Conservation (phyloP, 2,113 vertebrate species). For the Hoplias malabaricus region DNA sequence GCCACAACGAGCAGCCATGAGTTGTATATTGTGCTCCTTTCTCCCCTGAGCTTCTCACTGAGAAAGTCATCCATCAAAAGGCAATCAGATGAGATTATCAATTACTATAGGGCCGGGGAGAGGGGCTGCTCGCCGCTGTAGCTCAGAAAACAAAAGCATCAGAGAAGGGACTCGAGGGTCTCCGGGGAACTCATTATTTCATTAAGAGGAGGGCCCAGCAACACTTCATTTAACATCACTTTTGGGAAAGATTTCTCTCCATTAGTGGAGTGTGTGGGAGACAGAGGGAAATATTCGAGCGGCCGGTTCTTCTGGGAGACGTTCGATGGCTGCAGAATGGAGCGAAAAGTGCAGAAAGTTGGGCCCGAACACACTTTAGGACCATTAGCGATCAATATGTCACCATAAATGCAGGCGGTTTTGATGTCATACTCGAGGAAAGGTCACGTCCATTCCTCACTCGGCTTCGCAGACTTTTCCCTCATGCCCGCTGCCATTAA, state of each 20-base stretch:
- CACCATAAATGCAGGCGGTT: background rate
- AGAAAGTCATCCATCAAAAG: conserved; percentile 55
- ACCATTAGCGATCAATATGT: conserved; percentile 13
- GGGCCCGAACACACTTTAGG: background rate
- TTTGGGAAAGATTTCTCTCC: conserved; percentile 28
- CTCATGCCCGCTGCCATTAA: background rate
- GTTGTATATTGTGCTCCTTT: conserved; percentile 31
- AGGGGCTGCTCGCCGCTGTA: conserved; percentile 33
- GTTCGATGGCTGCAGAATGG: conserved; percentile 1
- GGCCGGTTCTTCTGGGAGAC: background rate
- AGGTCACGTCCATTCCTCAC: background rate
- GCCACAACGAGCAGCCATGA: conserved; percentile 11
- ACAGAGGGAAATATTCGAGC: conserved; percentile 8
- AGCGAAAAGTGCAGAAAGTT: background rate
- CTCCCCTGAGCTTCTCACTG: conserved; percentile 41
- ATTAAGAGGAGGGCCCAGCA: conserved; percentile 42
- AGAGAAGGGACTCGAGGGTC: conserved; percentile 13
- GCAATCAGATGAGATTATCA: conserved; percentile 52
- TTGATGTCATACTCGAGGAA: conserved; percentile 15
- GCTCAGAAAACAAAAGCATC: conserved; percentile 28
- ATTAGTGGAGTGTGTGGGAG: conserved; percentile 20
- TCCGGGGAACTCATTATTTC: conserved; percentile 56
- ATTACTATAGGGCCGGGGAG: conserved; percentile 41
- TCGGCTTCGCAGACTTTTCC: background rate
- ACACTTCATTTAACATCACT: conserved; percentile 24